phyloP scores from a whole-genome alignment of 2,888 invertebrate species.

The Lithophane leautieri region DNA sequence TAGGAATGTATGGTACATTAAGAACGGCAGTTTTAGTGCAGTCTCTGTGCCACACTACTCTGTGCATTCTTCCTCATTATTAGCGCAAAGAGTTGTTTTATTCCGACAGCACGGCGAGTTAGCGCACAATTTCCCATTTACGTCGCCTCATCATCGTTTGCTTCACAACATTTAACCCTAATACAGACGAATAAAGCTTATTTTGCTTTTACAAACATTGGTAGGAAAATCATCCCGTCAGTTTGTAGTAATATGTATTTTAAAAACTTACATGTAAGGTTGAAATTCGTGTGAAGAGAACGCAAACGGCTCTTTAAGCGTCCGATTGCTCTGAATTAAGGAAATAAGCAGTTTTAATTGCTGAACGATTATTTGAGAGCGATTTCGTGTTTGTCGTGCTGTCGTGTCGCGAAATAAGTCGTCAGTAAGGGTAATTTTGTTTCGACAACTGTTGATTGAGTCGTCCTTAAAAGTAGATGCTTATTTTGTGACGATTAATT shows the following conservation, averaged over 20 bases:
- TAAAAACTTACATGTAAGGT: slow-evolving; percentile 45
- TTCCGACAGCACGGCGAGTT: slow-evolving; percentile 84
- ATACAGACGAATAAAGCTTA: slow-evolving; percentile 56
- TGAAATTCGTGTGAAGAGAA: slow-evolving; percentile 52
- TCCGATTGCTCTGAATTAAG: slow-evolving; percentile 86
- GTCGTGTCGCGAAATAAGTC: slow-evolving; percentile 69
- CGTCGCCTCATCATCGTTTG: slow-evolving; percentile 76
- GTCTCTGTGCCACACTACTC: slow-evolving; percentile 38
- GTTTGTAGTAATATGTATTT: slow-evolving; percentile 43
- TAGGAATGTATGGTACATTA: neutral
- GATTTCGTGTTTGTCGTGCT: slow-evolving; percentile 76
- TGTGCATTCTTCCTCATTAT: slow-evolving; percentile 85
- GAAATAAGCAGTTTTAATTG: slow-evolving; percentile 90
- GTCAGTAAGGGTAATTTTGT: slow-evolving; percentile 54
- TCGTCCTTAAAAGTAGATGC: slow-evolving; percentile 30
- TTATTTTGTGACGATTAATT: slow-evolving; percentile 36
- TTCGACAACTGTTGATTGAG: slow-evolving; percentile 37
- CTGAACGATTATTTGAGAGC: slow-evolving; percentile 83
- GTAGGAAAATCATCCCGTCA: slow-evolving; percentile 67
- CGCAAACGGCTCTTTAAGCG: slow-evolving; percentile 79
- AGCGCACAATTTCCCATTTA: slow-evolving; percentile 89
- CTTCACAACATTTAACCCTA: slow-evolving; percentile 71
- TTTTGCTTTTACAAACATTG: slow-evolving; percentile 61
- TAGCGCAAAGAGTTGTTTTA: slow-evolving; percentile 90
- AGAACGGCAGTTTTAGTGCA: neutral